Evolutionary conservation across 2,797 vertebrate genomes (phyloP), one percentile per base, ranked within the genome.

Genomic region (Rhabdophis nuchalis): DNA sequence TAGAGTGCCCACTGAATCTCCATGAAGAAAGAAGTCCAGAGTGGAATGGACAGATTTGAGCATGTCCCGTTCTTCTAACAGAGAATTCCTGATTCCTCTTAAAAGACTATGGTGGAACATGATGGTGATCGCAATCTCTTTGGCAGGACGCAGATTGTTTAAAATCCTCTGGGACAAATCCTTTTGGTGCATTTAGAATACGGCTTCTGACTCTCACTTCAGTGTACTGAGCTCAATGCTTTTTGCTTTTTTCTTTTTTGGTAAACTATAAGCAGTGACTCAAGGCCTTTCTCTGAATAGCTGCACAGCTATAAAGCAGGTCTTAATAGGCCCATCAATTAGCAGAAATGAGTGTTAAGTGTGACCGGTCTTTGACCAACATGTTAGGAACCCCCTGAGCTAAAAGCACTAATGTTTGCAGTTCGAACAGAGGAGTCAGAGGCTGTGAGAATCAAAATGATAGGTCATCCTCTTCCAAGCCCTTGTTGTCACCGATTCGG

Each of bases 331-430:
- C 50, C 68, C 86, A 91, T 93, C 92, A 93, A 93, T 91, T 93
- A 93, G 89, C 82, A 88, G 89, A 86, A 93, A 93, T 64, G 89
- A 91, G 86, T 93, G 92, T 93, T 93, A 93, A 91, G 92, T 93
- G 92, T 88, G 89, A 88, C 89, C 68, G 27, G 61, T 93, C 89
- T 90, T 88, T 93, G 92, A 91, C 89, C 89, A 93, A 91, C 92
- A 93, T 88, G 92, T 72, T 88, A 93, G 46, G 92, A 85, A 88
- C 85, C 64, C 88, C 89, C 50, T 25, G 18, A 61, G 86, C 89
- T 91, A 85, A 93, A 93, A 93, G 92, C 92, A 88, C 85, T 93
- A 91, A 91, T 56, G 92, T 85, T 87, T 90, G 68, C 89, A 85
- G 89, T 60, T 86, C 46, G 32, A 89, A 64, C 64, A 53, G 82